Evolutionary conservation across 2,888 invertebrate species (phyloP), one percentile per base, ranked within the genome.

Genomic region (Spisula solida): DNA sequence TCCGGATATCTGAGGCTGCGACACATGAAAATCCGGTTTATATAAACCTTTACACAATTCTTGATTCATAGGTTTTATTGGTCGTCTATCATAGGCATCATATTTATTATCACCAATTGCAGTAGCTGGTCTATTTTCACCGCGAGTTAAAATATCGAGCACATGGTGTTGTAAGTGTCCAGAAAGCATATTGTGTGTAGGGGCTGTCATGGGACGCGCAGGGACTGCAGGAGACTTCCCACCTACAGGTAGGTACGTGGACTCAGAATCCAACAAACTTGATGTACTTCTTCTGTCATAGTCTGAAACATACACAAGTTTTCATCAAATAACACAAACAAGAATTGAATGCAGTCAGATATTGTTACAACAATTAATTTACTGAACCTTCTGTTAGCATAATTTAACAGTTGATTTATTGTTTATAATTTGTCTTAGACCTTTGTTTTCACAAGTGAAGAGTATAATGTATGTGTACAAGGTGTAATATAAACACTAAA

Each of bases 211-310:
- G 81, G 95, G 94, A 82, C 94, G 90, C 41, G 88, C 92, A 56
- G 93, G 87, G 16, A 90, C 89, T n/a, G 82, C 81, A 1, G 92
- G 90, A 14, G 92, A 85, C 81, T 87, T 90, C 18, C 55, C 86
- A 60, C 93, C 93, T 66, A 96, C 92, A 25, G 96, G 96, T 18
- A 96, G 91, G 88, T 96, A 96, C 14, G 95, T 94, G n/a, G 96
- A 95, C 80, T 96, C 96, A 0, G 96, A 96, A 70, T 96, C 96
- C 78, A 96, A 88, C 86, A 95, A 90, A 88, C 95, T 96, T 20
- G 93, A 92, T 80, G 93, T 94, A 89, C 94, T 95, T 82, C 87
- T 92, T 41, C 92, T 92, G 70, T 95, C 95, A 92, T 89, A 94
- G 88, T 95, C 95, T 95, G 92, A 20, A 92, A 92, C n/a, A 85